phyloP scores from a whole-genome alignment of 2,797 vertebrate genomes.

The Chrysolophus pictus region DNA sequence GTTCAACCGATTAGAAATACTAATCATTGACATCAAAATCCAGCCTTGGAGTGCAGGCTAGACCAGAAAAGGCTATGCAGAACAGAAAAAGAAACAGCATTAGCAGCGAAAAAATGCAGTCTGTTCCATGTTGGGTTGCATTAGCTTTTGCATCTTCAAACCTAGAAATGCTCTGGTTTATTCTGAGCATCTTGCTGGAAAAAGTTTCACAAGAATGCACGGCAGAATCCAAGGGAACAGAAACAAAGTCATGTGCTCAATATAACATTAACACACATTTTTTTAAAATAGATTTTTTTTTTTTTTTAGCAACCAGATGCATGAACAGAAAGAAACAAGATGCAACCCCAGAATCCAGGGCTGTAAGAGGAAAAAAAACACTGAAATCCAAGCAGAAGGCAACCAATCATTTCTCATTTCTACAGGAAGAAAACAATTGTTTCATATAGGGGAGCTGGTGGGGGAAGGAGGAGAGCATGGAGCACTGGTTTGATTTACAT shows the following conservation, averaged over 20 bases:
- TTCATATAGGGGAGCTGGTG: conserved; percentile 65
- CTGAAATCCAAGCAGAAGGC: conserved; percentile 60
- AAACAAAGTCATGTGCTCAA: conserved; percentile 59
- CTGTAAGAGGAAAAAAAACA: conserved; percentile 65
- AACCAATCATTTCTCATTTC: conserved; percentile 65
- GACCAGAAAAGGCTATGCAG: conserved; percentile 50
- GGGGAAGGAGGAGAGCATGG: conserved; percentile 73
- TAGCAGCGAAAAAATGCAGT: neutral
- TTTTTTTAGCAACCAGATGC: conserved; percentile 58
- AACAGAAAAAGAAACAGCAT: neutral
- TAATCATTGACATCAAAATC: conserved; percentile 73
- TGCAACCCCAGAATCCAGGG: conserved; percentile 82
- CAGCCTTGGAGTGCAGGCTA: conserved; percentile 51
- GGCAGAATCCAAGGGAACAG: neutral
- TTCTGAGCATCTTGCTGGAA: conserved; percentile 21
- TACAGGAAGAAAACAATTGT: conserved; percentile 74
- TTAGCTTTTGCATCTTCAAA: conserved; percentile 53
- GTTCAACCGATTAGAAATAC: conserved; percentile 74
- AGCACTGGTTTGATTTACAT: conserved; percentile 83
- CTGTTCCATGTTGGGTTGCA: conserved; percentile 7
- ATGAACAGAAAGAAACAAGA: conserved; percentile 83
- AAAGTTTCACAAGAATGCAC: conserved; percentile 14
- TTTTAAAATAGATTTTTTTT: conserved; percentile 44
- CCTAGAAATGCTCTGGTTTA: conserved; percentile 22
- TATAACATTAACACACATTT: conserved; percentile 74